A percentile compares a stretch with the other conserved stretches of the same genome.
Evolutionary conservation across 2,888 invertebrate species (phyloP).

Genomic region (Xestoiulus laeticollis): DNA sequence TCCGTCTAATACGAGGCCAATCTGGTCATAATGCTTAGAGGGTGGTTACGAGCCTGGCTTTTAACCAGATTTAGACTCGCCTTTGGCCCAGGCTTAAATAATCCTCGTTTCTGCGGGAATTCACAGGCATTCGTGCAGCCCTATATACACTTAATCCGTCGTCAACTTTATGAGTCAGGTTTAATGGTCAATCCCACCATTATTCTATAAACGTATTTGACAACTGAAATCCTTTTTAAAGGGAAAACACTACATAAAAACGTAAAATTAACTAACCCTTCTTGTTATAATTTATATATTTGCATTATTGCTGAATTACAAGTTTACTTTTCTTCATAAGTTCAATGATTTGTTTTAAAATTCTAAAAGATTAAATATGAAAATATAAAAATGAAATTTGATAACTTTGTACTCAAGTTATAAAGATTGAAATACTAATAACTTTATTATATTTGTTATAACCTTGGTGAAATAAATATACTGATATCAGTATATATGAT

Average conservation of each 20-base stretch:
- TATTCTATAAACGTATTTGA: slow-evolving; percentile 13
- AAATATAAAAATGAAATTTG: no score
- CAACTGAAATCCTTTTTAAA: background rate
- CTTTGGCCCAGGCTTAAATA: background rate
- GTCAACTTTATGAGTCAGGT: background rate
- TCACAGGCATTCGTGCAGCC: background rate
- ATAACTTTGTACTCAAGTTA: no score
- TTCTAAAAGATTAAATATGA: no score
- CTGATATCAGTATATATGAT: no score
- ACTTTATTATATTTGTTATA: no score
- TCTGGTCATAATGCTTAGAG: background rate
- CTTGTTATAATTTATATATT: background rate
- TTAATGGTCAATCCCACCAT: background rate
- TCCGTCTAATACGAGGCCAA: background rate
- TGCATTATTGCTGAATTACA: no score
- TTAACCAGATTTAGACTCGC: background rate
- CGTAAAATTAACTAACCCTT: background rate
- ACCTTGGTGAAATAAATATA: no score
- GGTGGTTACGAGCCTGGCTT: background rate
- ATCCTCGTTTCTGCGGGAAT: background rate
- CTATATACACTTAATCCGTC: background rate
- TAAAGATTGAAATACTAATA: no score
- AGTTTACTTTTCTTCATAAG: no score
- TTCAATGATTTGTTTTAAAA: no score
- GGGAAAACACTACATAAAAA: background rate